Evolutionary conservation across 2,113 vertebrate genomes (phyloP), one percentile per base, ranked within the genome.

Genomic region (Empidonax traillii): DNA sequence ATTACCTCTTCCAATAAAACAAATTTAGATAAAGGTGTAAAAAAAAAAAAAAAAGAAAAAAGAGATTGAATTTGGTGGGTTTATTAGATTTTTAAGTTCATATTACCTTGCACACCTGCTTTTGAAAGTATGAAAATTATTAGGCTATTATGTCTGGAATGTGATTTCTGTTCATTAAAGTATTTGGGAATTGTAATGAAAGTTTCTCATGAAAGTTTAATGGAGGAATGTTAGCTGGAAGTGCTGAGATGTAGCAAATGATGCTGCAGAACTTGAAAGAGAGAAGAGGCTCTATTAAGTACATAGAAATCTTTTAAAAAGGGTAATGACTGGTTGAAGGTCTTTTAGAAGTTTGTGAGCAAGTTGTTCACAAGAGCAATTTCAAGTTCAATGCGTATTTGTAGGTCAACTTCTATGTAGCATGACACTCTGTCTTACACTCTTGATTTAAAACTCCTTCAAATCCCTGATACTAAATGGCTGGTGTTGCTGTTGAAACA

Each of bases 41-140:
- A 31, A 9, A 16, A 47, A 25, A 3, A 52, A 31, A 9, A n/a
- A 2, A 22, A 16, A 59, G 9, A 37, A 17, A 3, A 35, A 51
- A 8, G 61, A 12, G 1, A 1, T 74, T 78, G 2, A 1, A 1
- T 41, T 59, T 43, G 3, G 6, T 49, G 12, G 10, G 4, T 35
- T 59, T 79, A 25, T 18, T 82, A 28, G 3, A 49, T 43, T 82
- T 78, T 79, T 2, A 33, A 71, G 14, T 84, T 49, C 62, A 15
- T 62, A 7, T 59, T 71, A 23, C 18, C 14, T 78, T 59, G 10
- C 31, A 59, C 14, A 28, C 7, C 7, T 84, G 28, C 9, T 61
- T 80, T 59, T 85, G 3, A 9, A 58, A 9, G 3, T 65, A 33
- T 81, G 12, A 44, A 61, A 41, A 12, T 49, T 74, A 24, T 41